These are phyloP conservation scores for Pentalonia nigronervosa DNA, from an alignment of 1,140 invertebrate genomes.

Conservation along the genomic window DNA sequence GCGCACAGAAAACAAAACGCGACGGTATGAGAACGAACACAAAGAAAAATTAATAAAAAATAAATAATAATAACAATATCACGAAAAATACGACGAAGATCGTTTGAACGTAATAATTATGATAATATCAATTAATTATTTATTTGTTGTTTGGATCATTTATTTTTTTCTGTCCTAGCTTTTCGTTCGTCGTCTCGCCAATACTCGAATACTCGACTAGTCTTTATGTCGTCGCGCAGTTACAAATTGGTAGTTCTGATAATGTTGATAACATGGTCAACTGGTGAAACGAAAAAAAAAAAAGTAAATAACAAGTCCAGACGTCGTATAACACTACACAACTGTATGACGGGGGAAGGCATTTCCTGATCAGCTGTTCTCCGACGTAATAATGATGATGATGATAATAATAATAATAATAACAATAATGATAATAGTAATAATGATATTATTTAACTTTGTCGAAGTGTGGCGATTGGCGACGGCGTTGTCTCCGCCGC, in stretches of 20 bases:
- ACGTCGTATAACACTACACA: not conserved
- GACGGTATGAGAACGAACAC: not conserved
- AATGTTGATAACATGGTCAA: slow-evolving; percentile 57
- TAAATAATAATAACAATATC: not conserved
- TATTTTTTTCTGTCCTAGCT: not conserved
- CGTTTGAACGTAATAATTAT: not conserved
- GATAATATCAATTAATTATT: slow-evolving; percentile 9
- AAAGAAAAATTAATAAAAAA: not conserved
- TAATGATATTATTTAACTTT: slow-evolving; percentile 40
- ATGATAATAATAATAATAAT: not conserved
- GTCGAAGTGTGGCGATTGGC: not conserved
- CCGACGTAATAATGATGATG: not conserved
- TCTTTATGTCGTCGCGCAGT: slow-evolving; percentile 43
- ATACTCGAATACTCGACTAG: not conserved
- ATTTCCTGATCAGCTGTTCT: slow-evolving; percentile 43
- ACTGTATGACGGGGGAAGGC: not conserved
- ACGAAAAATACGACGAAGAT: slow-evolving; percentile 2
- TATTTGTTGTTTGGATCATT: not conserved
- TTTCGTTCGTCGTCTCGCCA: not conserved
- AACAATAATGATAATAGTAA: too few relatives aligned
- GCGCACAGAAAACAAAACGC: not conserved
- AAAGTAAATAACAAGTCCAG: not conserved
- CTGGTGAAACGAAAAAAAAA: slow-evolving; percentile 8
- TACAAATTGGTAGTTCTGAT: slow-evolving; percentile 54
- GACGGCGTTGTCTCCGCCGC: not conserved